phyloP scores from a whole-genome alignment of 1,140 invertebrate species.

The Lineus longissimus region DNA sequence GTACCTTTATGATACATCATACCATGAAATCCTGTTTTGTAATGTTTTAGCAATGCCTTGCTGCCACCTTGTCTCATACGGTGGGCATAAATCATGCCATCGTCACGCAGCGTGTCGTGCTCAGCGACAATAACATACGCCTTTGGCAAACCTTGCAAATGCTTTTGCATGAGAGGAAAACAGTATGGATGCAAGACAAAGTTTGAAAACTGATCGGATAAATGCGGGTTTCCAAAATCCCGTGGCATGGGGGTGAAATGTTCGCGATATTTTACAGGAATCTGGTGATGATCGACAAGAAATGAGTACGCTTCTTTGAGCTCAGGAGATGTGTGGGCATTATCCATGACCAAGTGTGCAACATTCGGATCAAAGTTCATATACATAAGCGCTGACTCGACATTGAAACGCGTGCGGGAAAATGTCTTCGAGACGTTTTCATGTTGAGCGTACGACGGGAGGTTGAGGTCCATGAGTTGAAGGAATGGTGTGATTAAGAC shows the following conservation, averaged over 20 bases:
- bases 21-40: too few relatives aligned
- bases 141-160: background rate
- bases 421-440: background rate
- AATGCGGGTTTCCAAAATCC: background rate
- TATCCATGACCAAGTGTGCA: background rate
- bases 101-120: conserved; percentile 1
- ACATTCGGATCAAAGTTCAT: background rate
- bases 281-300: background rate
- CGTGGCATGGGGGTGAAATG: background rate
- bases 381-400: background rate
- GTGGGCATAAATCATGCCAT: background rate
- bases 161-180: background rate
- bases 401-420: background rate
- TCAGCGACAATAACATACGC: background rate
- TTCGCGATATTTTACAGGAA: background rate
- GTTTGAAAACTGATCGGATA: background rate
- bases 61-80: background rate
- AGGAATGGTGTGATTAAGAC: background rate
- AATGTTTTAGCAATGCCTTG: background rate
- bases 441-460: conserved; percentile 3
- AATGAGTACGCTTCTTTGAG: background rate
- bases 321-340: background rate
- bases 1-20: too few relatives aligned
- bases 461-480: background rate
- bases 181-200: conserved; percentile 4